A percentile compares a stretch with the other conserved stretches of the same genome.
Conservation (phyloP, 2,113 vertebrate species). For the Epinephelus fuscoguttatus region DNA sequence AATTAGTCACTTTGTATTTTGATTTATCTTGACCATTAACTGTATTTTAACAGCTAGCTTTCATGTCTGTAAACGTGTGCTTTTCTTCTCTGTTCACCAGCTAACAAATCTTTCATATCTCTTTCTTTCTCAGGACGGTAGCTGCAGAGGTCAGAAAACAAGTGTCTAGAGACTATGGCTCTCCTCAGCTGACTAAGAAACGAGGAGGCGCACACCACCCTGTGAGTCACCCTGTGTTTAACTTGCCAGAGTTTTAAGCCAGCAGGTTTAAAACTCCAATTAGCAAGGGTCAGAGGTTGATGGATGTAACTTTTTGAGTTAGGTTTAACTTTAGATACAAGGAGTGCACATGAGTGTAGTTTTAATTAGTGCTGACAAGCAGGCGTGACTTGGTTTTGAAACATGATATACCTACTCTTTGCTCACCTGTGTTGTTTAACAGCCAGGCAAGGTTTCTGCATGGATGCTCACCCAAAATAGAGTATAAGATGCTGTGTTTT, state of each 20-base stretch:
- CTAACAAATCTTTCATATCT: not conserved
- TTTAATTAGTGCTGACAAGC: slow-evolving; percentile 11
- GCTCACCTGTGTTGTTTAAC: slow-evolving; percentile 9
- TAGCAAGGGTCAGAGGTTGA: not conserved
- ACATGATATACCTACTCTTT: slow-evolving; percentile 23
- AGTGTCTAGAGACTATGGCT: slow-evolving; percentile 91
- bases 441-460: slow-evolving; percentile 4
- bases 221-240: slow-evolving; percentile 83
- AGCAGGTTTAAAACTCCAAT: slow-evolving; percentile 25
- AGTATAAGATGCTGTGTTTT: not conserved
- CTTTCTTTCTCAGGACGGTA: slow-evolving; percentile 84
- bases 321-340: not conserved
- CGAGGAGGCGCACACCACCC: slow-evolving; percentile 84
- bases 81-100: not conserved
- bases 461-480: not conserved
- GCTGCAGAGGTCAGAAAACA: slow-evolving; percentile 94
- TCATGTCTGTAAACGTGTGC: not conserved
- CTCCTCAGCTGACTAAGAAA: slow-evolving; percentile 90
- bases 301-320: slow-evolving; percentile 32
- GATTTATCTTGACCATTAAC: not conserved
- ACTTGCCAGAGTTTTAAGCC: slow-evolving; percentile 1
- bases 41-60: not conserved
- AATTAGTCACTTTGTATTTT: not conserved
- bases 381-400: slow-evolving; percentile 1
- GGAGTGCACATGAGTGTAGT: not conserved